Conservation (phyloP, 2,888 invertebrate genomes). For the Anthrax anthrax region DNA sequence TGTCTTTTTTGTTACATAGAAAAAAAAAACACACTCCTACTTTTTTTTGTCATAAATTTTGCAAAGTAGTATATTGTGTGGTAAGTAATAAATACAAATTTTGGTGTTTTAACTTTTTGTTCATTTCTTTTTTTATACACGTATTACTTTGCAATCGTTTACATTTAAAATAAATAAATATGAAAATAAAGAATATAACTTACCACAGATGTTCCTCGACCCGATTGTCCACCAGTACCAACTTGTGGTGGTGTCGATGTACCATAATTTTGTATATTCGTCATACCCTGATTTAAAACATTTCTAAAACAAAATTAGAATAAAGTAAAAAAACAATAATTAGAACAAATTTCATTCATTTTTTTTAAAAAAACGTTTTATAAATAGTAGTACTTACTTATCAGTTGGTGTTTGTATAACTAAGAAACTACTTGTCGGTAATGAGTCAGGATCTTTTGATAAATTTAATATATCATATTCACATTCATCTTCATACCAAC, state of each 20-base stretch:
- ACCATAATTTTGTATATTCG: constrained; percentile 19
- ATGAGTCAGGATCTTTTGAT: constrained; percentile 57
- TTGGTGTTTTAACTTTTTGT: too few relatives aligned
- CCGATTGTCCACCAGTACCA: constrained; percentile 64
- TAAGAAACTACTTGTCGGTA: constrained; percentile 71
- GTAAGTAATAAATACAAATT: too few relatives aligned
- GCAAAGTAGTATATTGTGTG: too few relatives aligned
- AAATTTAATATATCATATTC: constrained; percentile 88
- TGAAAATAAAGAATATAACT: constrained; percentile 25
- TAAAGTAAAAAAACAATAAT: not conserved
- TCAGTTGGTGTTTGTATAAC: constrained; percentile 64
- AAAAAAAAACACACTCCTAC: too few relatives aligned
- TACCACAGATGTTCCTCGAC: constrained; percentile 77
- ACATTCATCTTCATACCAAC: constrained; percentile 94
- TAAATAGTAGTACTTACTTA: constrained; percentile 28
- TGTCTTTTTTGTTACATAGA: too few relatives aligned
- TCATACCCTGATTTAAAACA: constrained; percentile 33
- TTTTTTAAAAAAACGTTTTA: not conserved
- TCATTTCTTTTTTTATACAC: too few relatives aligned
- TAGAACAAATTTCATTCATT: not conserved
- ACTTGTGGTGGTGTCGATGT: constrained; percentile 51
- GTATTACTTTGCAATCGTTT: too few relatives aligned
- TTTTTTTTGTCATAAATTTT: too few relatives aligned
- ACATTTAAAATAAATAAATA: too few relatives aligned
- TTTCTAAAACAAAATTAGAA: constrained; percentile 15